Evolutionary conservation across 2,888 invertebrate species (phyloP), one percentile per base, ranked within the genome.

Genomic region (Ophonus ardosiacus): DNA sequence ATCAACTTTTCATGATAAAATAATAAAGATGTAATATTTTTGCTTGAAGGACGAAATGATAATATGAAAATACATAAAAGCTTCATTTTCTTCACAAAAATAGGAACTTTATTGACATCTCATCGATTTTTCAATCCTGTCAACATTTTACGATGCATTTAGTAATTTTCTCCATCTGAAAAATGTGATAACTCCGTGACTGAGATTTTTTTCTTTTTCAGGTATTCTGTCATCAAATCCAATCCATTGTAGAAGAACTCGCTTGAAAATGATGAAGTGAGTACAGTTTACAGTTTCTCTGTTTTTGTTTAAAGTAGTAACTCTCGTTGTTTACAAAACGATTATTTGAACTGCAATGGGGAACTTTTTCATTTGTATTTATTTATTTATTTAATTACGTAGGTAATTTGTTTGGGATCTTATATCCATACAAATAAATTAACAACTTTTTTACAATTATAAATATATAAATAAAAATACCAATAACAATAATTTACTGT

Each of bases 181-280:
- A 51, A 51, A 51, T 51, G 43, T 51, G 43, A 51, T 51, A 10
- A 51, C 10, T 51, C 13, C 13, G 43, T 51, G 6, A 31, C 31
- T 31, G 31, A 31, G 13, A 21, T 18, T 61, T 61, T 63, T 63
- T 18, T 63, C 13, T 24, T 63, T 63, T 63, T 1, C 63, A 63
- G 63, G 8, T 63, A 21, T 21, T 8, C 24, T 63, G 24, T 63
- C 13, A 5, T 24, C 63, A 63, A 18, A 21, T 63, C 63, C 63
- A 63, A 63, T 63, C 63, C 63, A 63, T 21, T 63, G 10, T 13
- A 6, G 63, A 63, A 61, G 17, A 61, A 17, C 8, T 63, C 63
- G 8, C 63, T 63, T 21, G 63, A 21, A 51, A 5, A 63, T 63
- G 63, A 63, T 63, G 63, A 21, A 63, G 63, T 63, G 63, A 63